Percentiles rank a stretch among this genome's conserved stretches.
Conservation (phyloP, 30 jellyfish, hydroid and myxozoan species). For the Pseudorhiza aurosa region DNA sequence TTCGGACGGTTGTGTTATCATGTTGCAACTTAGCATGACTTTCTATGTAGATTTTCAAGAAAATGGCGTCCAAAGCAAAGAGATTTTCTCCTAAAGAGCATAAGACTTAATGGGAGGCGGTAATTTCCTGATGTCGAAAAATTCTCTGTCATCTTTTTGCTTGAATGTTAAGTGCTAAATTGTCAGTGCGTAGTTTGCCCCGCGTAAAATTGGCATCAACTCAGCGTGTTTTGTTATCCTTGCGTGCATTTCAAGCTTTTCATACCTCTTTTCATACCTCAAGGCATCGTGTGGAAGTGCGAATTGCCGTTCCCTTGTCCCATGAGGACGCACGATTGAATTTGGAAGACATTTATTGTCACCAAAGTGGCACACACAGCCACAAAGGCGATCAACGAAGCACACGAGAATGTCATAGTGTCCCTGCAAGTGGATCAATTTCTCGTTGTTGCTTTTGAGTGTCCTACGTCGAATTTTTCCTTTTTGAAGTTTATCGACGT, state of each 20-base stretch:
- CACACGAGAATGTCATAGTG: constrained; percentile 30
- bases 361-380: constrained; percentile 35
- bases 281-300: constrained; percentile 39
- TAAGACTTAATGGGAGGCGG: background rate
- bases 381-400: constrained; percentile 11
- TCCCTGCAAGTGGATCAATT: background rate
- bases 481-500: too few species aligned
- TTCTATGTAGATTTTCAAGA: too few species aligned
- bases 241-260: too few species aligned
- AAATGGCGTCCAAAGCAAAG: too few species aligned
- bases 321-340: constrained; percentile 23
- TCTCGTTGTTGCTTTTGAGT: too few species aligned
- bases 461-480: too few species aligned
- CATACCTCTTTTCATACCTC: background rate
- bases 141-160: background rate
- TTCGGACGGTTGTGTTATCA: too few species aligned
- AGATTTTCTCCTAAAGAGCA: too few species aligned
- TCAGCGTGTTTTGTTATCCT: too few species aligned
- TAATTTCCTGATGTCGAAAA: background rate
- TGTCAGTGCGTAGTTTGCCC: background rate
- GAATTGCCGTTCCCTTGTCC: constrained; percentile 42
- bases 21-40: too few species aligned
- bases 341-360: constrained; percentile 4
- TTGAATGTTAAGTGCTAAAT: background rate
- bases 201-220: background rate